These are phyloP conservation scores for Anniella stebbinsi DNA, from an alignment of 2,797 vertebrate genomes.

Conservation along the genomic window DNA sequence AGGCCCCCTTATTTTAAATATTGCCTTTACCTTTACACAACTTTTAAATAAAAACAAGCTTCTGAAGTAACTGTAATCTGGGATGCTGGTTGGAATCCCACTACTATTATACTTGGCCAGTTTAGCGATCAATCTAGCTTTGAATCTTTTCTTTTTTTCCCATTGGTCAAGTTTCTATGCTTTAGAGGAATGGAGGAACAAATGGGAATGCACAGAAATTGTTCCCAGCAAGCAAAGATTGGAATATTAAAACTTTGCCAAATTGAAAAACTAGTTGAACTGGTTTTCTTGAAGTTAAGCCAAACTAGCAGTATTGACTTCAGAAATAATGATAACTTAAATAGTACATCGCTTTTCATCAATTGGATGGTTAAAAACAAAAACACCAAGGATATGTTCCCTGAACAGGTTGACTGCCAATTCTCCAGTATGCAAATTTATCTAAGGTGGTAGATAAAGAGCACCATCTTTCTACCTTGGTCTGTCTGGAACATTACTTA, in stretches of 20 bases:
- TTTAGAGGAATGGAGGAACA: not conserved
- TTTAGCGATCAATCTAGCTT: not conserved
- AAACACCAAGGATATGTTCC: not conserved
- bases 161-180: not conserved
- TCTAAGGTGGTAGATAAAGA: not conserved
- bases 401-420: not conserved
- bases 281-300: slow-evolving; percentile 23
- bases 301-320: not conserved
- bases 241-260: not conserved
- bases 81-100: not conserved
- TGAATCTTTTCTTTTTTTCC: not conserved
- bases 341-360: not conserved
- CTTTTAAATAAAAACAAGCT: slow-evolving; percentile 1
- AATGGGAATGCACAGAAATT: not conserved
- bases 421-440: not conserved
- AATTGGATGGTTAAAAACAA: not conserved
- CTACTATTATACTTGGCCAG: not conserved
- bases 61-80: not conserved
- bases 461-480: not conserved
- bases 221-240: not conserved
- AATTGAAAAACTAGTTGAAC: slow-evolving; percentile 31
- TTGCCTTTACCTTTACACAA: not conserved
- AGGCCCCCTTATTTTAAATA: not conserved
- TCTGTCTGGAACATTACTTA: not conserved
- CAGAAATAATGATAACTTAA: not conserved